Base-by-base conservation (phyloP, 2,113 vertebrate species). In the Lagenorhynchus albirostris region DNA sequence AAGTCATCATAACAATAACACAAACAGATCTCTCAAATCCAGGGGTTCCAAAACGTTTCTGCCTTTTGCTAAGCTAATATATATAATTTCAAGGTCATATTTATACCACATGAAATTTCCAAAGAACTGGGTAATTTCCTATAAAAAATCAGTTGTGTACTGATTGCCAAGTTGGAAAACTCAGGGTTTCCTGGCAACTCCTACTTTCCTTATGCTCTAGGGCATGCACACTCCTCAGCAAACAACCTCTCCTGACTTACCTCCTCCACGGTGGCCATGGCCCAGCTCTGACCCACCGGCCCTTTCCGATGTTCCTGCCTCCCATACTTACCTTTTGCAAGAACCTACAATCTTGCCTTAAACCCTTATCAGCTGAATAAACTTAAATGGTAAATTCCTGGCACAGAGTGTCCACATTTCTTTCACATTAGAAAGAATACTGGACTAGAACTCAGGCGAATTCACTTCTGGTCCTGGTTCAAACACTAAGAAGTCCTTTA, bases 151-250 rank as follows among this genome's bases (percentile, higher is more conserved):
- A 81, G 44, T 55, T 55, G 38, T 38, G 36, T 87, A 29, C 41
- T 71, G 76, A 88, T 63, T 62, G 68, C 93, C 76, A 85, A 89
- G 62, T 79, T 97, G 96, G 62, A 91, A 95, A 97, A 95, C 44
- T 93, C 85, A 92, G 89, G 55, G 36, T 94, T 96, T 97, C 70
- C 91, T 62, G 53, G 71, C 73, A 95, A 71, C 13, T 92, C 53
- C 15, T n/a, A 15, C 68, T 79, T 81, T 85, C 44, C 81, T 31
- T 36, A 62, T 65, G 73, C 33, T 94, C 60, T n/a, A 36, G 55
- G 70, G 71, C 91, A 63, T 38, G 25, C 20, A 60, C 10, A 47
- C 15, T 67, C 67, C 38, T 85, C 15, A 62, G n/a, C 68, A 70
- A 55, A 29, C 14, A 74, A 17, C 15, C 50, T 55, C 68, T 62